These are phyloP conservation scores for Mamestra configurata DNA, from an alignment of 1,140 invertebrate species.

Conservation along the genomic window DNA sequence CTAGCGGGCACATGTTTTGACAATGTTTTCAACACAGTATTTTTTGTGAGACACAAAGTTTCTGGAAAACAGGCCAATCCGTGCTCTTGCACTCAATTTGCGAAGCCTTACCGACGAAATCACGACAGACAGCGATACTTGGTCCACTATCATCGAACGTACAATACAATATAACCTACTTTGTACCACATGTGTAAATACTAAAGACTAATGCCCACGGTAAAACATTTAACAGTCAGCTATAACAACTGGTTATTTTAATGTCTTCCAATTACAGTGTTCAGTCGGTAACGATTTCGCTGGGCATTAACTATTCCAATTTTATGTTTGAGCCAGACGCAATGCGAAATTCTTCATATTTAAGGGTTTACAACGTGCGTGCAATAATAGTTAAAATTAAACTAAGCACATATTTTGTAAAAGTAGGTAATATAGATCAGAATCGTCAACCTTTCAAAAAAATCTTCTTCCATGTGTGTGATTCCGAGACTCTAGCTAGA, in stretches of 20 bases:
- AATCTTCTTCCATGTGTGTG: too few species aligned
- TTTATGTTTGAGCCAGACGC: conserved; percentile 78
- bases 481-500: too few species aligned
- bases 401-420: conserved; percentile 3
- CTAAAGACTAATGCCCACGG: conserved; percentile 80
- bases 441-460: too few species aligned
- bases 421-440: too few species aligned
- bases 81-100: background rate
- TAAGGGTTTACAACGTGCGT: conserved; percentile 54
- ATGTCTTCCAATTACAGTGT: conserved; percentile 86
- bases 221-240: conserved; percentile 84
- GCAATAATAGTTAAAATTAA: conserved; percentile 10
- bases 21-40: conserved; percentile 61
- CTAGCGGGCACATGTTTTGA: conserved; percentile 72
- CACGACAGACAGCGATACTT: conserved; percentile 37
- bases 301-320: conserved; percentile 84
- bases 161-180: conserved; percentile 63
- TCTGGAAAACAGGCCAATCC: background rate
- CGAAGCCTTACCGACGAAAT: conserved; percentile 43
- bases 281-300: conserved; percentile 82
- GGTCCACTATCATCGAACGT: conserved; percentile 52
- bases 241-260: conserved; percentile 84
- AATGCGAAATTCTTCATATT: conserved; percentile 77
- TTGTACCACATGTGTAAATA: conserved; percentile 82
- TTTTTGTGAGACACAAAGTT: conserved; percentile 48